A percentile compares a stretch with the other conserved stretches of the same genome.
Evolutionary conservation across 2,888 invertebrate species (phyloP).

Genomic region (Alcis repandata): DNA sequence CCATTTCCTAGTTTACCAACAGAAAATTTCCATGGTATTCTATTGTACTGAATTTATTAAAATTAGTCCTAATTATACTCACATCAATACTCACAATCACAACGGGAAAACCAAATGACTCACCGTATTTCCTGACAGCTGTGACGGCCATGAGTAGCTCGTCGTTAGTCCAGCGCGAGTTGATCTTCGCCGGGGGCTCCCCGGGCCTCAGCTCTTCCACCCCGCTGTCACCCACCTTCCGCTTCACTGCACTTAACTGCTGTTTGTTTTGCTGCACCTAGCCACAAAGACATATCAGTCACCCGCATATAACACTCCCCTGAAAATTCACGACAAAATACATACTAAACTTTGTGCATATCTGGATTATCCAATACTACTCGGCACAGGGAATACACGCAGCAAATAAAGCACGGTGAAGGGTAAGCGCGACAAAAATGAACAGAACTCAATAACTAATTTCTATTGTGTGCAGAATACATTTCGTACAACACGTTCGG

Average conservation of each 20-base stretch:
- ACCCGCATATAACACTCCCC: not conserved
- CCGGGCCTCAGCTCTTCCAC: conserved; percentile 88
- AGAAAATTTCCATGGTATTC: no score
- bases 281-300: conserved; percentile 32
- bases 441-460: conserved; percentile 54
- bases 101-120: conserved; percentile 83
- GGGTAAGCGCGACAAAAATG: conserved; percentile 52
- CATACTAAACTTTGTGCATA: conserved; percentile 65
- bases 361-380: conserved; percentile 84
- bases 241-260: conserved; percentile 94
- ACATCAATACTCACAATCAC: no score
- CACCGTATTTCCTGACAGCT: conserved; percentile 93
- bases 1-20: no score
- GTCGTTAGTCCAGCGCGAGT: conserved; percentile 96
- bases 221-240: conserved; percentile 88
- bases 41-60: no score
- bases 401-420: conserved; percentile 61
- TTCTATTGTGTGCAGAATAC: conserved; percentile 81
- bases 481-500: conserved; percentile 62
- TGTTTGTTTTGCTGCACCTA: conserved; percentile 98
- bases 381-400: conserved; percentile 57
- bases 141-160: conserved; percentile 96
- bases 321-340: conserved; percentile 23
- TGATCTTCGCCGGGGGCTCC: conserved; percentile 90
- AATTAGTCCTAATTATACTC: no score